phyloP scores from a whole-genome alignment of 2,888 invertebrate species.

The Apamea epomidion region DNA sequence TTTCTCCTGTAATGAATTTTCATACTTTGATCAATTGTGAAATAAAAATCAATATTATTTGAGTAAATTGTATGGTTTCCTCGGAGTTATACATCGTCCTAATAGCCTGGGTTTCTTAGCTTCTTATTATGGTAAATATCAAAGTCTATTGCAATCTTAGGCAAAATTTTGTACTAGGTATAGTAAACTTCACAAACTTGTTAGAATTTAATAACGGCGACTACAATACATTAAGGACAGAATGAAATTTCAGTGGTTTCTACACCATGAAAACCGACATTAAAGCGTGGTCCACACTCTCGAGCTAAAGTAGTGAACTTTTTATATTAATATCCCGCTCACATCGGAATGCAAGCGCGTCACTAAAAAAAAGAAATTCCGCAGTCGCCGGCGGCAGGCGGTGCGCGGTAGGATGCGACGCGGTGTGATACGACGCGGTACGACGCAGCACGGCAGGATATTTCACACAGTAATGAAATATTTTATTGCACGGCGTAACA shows the following conservation, averaged over 20 bases:
- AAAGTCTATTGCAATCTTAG: too few species aligned
- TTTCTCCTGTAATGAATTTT: not conserved
- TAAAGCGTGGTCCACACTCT: slow-evolving; percentile 12
- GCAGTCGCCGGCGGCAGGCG: slow-evolving; percentile 39
- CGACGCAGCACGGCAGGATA: slow-evolving; percentile 68
- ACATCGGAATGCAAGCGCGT: slow-evolving; percentile 63
- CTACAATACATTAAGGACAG: not conserved
- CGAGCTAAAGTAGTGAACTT: slow-evolving; percentile 51
- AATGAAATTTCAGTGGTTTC: slow-evolving; percentile 3
- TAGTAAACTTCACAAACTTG: not conserved
- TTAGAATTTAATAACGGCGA: slow-evolving; percentile 1
- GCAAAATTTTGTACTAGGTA: not conserved
- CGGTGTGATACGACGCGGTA: slow-evolving; percentile 40
- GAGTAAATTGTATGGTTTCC: not conserved
- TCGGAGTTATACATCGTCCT: not conserved
- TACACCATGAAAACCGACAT: slow-evolving; percentile 14
- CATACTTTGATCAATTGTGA: not conserved
- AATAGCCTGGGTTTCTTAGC: not conserved
- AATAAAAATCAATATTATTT: not conserved
- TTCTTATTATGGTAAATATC: not conserved
- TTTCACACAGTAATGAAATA: slow-evolving; percentile 86
- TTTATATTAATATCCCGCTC: slow-evolving; percentile 60
- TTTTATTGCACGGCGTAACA: slow-evolving; percentile 84
- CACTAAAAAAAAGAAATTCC: slow-evolving; percentile 53
- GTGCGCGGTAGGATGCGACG: slow-evolving; percentile 27